Evolutionary conservation across 2,797 vertebrate species (phyloP).

Genomic region (Kryptopterus vitreolus): DNA sequence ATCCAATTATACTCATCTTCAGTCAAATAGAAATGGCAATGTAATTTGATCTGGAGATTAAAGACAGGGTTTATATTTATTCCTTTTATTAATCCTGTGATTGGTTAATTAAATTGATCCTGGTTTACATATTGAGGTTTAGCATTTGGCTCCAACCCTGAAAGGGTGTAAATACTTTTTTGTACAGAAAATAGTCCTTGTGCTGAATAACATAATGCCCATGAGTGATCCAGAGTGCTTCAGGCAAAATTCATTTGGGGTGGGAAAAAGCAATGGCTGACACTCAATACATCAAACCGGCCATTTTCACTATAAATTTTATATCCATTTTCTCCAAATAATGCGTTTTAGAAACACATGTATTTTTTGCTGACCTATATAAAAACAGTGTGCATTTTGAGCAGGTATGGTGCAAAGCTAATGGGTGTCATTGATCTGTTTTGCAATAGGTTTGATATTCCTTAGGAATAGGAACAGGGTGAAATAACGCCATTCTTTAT

Average conservation of each 20-base stretch:
- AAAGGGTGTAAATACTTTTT: constrained; percentile 3
- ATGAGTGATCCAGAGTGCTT: neutral
- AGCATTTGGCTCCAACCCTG: neutral
- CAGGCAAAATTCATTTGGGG: neutral
- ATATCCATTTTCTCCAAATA: neutral
- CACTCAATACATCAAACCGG: neutral
- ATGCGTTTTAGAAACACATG: neutral
- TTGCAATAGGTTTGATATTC: neutral
- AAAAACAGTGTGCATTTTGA: neutral
- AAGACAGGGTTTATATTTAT: neutral
- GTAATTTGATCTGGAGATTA: neutral
- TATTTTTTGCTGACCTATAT: neutral
- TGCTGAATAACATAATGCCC: neutral
- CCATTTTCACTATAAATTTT: too few relatives aligned
- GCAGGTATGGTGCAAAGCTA: neutral
- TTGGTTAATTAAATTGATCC: neutral
- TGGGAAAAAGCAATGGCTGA: neutral
- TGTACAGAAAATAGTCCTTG: neutral
- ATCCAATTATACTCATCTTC: neutral
- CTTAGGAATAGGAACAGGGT: too few relatives aligned
- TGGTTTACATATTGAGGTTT: neutral
- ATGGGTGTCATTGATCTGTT: neutral
- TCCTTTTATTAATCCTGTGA: neutral
- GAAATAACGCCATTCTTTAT: too few relatives aligned
- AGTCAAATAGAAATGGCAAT: neutral